Percentiles rank a stretch among this genome's conserved stretches.
Evolutionary conservation across 2,888 invertebrate species (phyloP).

Genomic region (Himalopsyche tibetana): DNA sequence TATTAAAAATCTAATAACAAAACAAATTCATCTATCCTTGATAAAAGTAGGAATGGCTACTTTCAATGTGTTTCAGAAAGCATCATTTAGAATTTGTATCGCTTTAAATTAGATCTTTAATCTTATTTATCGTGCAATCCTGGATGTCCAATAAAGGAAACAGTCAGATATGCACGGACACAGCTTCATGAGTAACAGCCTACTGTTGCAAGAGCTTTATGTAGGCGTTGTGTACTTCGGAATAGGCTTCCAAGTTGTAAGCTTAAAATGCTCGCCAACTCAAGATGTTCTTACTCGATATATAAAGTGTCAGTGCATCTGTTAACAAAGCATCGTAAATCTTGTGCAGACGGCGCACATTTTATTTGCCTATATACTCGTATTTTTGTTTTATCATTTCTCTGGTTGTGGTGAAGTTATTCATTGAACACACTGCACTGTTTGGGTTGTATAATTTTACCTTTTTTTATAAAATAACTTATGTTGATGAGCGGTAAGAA

Average conservation of each 20-base stretch:
- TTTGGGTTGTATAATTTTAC: too few relatives aligned
- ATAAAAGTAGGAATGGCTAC: too few relatives aligned
- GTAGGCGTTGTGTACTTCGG: not conserved
- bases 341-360: not conserved
- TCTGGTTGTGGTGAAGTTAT: too few relatives aligned
- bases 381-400: too few relatives aligned
- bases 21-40: too few relatives aligned
- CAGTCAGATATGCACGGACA: not conserved
- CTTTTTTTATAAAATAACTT: too few relatives aligned
- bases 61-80: too few relatives aligned
- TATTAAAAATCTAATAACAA: too few relatives aligned
- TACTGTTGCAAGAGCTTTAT: slow-evolving; percentile 14
- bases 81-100: not conserved
- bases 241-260: not conserved
- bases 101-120: slow-evolving; percentile 13
- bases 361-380: too few relatives aligned
- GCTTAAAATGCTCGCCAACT: slow-evolving; percentile 10
- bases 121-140: not conserved
- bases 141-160: slow-evolving; percentile 9
- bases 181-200: not conserved
- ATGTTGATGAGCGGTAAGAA: too few relatives aligned
- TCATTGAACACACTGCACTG: too few relatives aligned
- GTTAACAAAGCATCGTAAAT: not conserved
- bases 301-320: not conserved
- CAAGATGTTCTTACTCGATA: not conserved